Evolutionary conservation across 2,113 vertebrate species (phyloP), one percentile per base, ranked within the genome.

Genomic region (Pomatostomus ruficeps): DNA sequence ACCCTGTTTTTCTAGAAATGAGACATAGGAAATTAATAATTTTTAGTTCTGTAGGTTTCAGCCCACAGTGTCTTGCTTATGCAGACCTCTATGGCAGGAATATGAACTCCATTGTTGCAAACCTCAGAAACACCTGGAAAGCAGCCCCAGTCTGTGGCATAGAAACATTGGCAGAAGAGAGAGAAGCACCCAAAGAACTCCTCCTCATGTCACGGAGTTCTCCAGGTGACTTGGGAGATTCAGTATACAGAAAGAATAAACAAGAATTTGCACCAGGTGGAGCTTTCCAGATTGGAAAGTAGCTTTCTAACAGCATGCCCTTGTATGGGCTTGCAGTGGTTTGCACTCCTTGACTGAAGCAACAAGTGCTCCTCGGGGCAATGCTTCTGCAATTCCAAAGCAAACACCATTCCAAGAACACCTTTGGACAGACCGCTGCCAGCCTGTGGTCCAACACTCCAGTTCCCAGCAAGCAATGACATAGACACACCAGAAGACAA

Each of bases 311-410:
- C 5, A 63, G 65, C n/a, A 40, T 17, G 19, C 3, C n/a, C 28
- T 65, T 31, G 7, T 14, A 73, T 0, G 2, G 40, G 38, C 17
- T 85, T 79, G n/a, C 63, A 71, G 26, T 28, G 20, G 38, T 35
- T 75, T 91, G 70, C 33, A 65, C 6, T 36, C 48, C 51, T 77
- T 1, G 1, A 7, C 0, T 29, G 62, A 62, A 63, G 36, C 24
- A 57, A 14, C 2, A 2, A 0, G 2, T 1, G 2, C 17, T 57
- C 59, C 75, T 65, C 2, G 3, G n/a, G 22, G 40, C 52, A 55
- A 42, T 3, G 4, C 35, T 85, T 71, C 24, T 49, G 61, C 57
- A 76, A 2, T 31, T 79, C 49, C 61, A 59, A 65, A 67, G 38
- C 40, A 58, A 63, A 71, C 16, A 38, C 54, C n/a, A 26, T 51